Base-by-base conservation (phyloP, 2,888 invertebrate species). In the Ptilodon capucinus region DNA sequence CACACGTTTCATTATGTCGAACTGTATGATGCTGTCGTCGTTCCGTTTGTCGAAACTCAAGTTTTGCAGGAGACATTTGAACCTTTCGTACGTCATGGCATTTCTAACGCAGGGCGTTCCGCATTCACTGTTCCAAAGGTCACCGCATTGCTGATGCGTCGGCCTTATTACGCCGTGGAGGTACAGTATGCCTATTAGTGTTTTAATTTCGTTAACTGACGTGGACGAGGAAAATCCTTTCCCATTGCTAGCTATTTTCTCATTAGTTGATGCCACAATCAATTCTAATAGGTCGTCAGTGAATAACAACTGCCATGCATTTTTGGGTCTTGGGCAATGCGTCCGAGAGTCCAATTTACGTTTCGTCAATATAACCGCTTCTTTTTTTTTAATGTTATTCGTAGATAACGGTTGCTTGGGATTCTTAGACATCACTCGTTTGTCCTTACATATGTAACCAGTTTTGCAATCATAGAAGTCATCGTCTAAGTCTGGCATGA, bases 161-260 rank as follows among this genome's bases (percentile, higher is more conserved):
- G 90, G 80, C 57, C 89, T 75, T 79, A 85, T 82, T 60, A 89
- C 80, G 5, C 90, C 91, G 56, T 85, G 81, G 41, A 87, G 70
- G 66, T 91, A 91, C 48, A 91, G 66, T 62, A 91, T 81, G 23
- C 89, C 90, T 51, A 91, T 83, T 42, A 91, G 60, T 40, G 78
- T 74, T 74, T 81, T 87, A 49, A 91, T 74, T 82, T 91, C 91
- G 40, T 54, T 62, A 42, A 78, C 63, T 57, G 66, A 79, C 11
- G 85, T 86, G 16, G 60, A 49, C 13, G 57, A 51, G 11, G 63
- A 55, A 45, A 60, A 57, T 43, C 48, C 55, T 51, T 68, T 73
- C 7, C 65, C 62, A 48, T 64, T 73, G 54, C 60, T 76, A n/a
- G 59, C 43, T 40, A 91, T 83, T 54, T 78, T 82, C 46, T 80